Base-by-base conservation (phyloP, 2,113 vertebrate species). In the Gadus chalcogrammus region DNA sequence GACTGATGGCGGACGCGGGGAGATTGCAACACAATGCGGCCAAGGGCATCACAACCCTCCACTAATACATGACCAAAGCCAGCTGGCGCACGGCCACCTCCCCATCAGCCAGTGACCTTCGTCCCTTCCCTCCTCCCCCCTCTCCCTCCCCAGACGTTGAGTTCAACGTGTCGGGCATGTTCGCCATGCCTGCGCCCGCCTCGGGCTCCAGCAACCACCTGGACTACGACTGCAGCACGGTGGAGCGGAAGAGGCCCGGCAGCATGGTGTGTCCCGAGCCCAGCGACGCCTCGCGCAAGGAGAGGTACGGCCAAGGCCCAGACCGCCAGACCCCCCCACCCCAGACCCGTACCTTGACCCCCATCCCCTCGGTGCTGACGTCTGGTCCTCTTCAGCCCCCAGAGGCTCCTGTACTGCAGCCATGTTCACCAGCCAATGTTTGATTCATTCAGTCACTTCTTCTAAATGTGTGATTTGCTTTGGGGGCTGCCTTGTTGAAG, bases 141-240 rank as follows among this genome's bases (percentile, higher is more conserved):
- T 4, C 31, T 35, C 31, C 4, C 31, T 35, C 31, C 31, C 31
- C 90, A 99, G 97, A 99, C 8, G 89, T 99, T 79, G 97, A 99
- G 68, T 99, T 99, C 84, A 99, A 99, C 0, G 96, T 98, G 27
- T 98, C 97, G 0, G 97, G 95, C 75, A 94, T 94, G 6, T 99
- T 99, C 65, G 94, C 93, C n/a, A 89, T 93, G 87, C 92, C 96
- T 15, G 86, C 93, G 0, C 93, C 93, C 20, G 87, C 94, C 28
- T 90, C 93, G 3, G 95, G 94, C 88, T 94, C 94, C 62, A 88
- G 84, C 66, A 98, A 97, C 64, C 94, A 96, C 71, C 87, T 93
- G 22, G 92, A 92, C 18, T 93, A 89, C 8, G 97, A 99, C 61
- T 91, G 89, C 0, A 86, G 94, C 61, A 93, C 95, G 56, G 82